These are phyloP conservation scores for Alexandromys fortis DNA, from an alignment of 2,113 vertebrate genomes.

Conservation along the genomic window DNA sequence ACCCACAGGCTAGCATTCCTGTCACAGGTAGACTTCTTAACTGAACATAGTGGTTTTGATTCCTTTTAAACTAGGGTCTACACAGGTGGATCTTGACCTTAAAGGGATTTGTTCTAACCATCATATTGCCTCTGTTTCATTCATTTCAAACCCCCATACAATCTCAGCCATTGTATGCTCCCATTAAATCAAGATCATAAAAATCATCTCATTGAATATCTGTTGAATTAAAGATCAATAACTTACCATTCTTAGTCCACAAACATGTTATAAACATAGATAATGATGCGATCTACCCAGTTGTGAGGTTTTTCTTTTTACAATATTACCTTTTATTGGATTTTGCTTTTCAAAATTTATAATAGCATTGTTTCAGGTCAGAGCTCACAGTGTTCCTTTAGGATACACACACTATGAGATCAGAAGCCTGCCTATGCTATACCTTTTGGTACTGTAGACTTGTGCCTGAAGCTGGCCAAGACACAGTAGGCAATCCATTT, in stretches of 20 bases:
- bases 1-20: not conserved
- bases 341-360: not conserved
- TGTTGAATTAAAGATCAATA: not conserved
- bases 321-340: not conserved
- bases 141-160: not conserved
- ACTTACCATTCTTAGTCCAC: not conserved
- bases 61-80: not conserved
- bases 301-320: not conserved
- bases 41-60: conserved; percentile 9
- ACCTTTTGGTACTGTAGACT: not conserved
- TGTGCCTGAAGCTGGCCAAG: not conserved
- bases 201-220: not conserved
- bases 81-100: not conserved
- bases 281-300: not conserved
- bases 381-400: not conserved
- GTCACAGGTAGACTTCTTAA: not conserved
- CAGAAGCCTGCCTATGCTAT: not conserved
- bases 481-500: not conserved
- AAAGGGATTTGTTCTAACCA: not conserved
- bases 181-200: not conserved
- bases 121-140: not conserved
- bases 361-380: not conserved
- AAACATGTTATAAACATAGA: not conserved
- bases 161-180: not conserved
- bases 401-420: not conserved